Base-by-base conservation (phyloP, 2,888 invertebrate species). In the Agriopis leucophaearia region DNA sequence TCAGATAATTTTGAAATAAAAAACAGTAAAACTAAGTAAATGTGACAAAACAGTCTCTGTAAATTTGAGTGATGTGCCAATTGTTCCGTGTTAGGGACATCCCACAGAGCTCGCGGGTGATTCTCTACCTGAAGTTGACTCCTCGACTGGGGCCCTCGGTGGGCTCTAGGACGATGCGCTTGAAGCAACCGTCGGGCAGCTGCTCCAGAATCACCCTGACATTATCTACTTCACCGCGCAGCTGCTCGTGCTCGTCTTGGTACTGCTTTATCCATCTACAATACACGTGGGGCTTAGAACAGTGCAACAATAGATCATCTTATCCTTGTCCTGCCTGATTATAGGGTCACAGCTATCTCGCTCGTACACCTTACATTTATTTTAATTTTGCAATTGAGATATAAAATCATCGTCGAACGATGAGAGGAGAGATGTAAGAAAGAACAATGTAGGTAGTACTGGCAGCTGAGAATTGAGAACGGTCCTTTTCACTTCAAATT, bases 141-240 rank as follows among this genome's bases (percentile, higher is more conserved):
- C 83, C 74, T 68, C 88, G 80, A 64, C 85, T 87, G 8, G 91
- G 90, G 0, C 88, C 90, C 67, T 93, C 93, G 0, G 91, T 92
- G 8, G 96, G 96, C 85, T 98, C 98, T 47, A 98, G 94, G 71
- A 96, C 95, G 61, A 96, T 94, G 75, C 96, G 95, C 84, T 97
- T 97, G 91, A 96, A 97, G 88, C 99, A 99, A 1, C 95, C 95
- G 0, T 95, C 94, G 0, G 99, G 99, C 70, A 99, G 94, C 65
- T 97, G 95, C 62, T 96, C 95, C 1, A 96, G 94, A 77, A 99
- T 98, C 60, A 96, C 95, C 79, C 96, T 96, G 59, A 99, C 96
- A 83, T 98, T 98, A 8, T 95, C 95, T 4, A 99, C 98, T 87
- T 99, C 98, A 1, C 90, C 90, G 72, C 95, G 92, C 12, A 98